Evolutionary conservation across 1,140 invertebrate species (phyloP).

Genomic region (Apis dorsata): DNA sequence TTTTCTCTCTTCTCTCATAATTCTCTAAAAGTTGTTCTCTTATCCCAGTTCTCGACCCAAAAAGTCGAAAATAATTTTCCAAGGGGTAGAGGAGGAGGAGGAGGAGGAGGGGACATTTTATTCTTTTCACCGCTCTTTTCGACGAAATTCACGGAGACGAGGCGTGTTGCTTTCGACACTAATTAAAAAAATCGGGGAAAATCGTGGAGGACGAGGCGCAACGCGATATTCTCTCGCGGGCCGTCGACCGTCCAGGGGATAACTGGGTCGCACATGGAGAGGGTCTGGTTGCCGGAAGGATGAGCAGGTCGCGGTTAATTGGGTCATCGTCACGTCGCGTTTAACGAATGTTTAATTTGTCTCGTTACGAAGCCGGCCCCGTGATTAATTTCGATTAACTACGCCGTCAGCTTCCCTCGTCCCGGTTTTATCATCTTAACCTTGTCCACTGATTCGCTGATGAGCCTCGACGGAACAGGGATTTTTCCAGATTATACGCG

Average conservation of each 20-base stretch:
- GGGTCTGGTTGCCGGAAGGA: conserved; percentile 28
- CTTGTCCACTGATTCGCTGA: conserved; percentile 23
- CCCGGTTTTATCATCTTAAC: conserved; percentile 41
- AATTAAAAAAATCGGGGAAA: conserved; percentile 33
- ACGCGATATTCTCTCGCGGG: conserved; percentile 29
- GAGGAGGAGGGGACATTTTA: too few relatives aligned
- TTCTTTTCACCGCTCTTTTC: neutral
- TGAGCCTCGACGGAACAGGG: neutral
- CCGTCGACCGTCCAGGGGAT: conserved; percentile 23
- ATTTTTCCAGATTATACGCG: too few relatives aligned
- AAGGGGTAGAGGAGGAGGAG: too few relatives aligned
- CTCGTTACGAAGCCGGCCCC: conserved; percentile 56
- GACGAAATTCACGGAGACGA: neutral
- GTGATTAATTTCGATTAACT: conserved; percentile 72
- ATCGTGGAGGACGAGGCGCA: neutral
- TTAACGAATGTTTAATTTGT: conserved; percentile 72
- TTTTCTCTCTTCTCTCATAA: too few relatives aligned
- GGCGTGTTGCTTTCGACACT: conserved; percentile 10
- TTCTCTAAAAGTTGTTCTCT: too few relatives aligned
- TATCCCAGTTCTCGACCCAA: too few relatives aligned
- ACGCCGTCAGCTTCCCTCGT: conserved; percentile 41
- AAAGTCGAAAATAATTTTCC: too few relatives aligned
- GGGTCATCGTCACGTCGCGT: conserved; percentile 57
- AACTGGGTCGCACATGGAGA: conserved; percentile 36
- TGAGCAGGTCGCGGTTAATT: conserved; percentile 59